These are phyloP conservation scores for Caenorhabditis sp. DNA, from an alignment of 2,888 invertebrate genomes.

Conservation along the genomic window DNA sequence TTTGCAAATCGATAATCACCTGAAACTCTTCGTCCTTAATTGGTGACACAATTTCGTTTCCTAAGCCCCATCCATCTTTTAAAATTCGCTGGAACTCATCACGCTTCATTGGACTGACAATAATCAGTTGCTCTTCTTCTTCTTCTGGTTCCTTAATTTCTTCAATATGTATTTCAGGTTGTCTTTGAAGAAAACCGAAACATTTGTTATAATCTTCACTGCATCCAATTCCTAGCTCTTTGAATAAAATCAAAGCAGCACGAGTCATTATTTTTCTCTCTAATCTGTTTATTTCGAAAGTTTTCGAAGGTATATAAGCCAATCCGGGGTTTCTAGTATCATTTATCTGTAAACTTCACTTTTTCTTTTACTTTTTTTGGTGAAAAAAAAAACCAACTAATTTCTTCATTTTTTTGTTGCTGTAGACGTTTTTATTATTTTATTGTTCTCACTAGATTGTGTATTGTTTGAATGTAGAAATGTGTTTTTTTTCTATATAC, in stretches of 20 bases:
- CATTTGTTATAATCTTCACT: constrained; percentile 2
- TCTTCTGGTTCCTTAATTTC: background rate
- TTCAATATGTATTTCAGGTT: background rate
- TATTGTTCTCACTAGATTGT: background rate
- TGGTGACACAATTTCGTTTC: background rate
- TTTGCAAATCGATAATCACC: background rate
- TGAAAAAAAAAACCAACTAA: too few relatives aligned
- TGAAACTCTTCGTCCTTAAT: constrained; percentile 1
- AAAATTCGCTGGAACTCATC: constrained; percentile 24
- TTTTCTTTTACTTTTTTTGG: too few relatives aligned
- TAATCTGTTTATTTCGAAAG: constrained; percentile 4
- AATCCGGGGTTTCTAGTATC: background rate
- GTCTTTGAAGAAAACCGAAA: background rate
- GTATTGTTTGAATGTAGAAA: too few relatives aligned
- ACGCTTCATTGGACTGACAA: constrained; percentile 16
- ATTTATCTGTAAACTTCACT: too few relatives aligned
- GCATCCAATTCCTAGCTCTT: background rate
- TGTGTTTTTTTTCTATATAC: too few relatives aligned
- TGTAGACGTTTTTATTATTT: background rate
- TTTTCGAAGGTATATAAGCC: background rate
- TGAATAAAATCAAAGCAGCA: constrained; percentile 11
- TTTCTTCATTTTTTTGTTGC: background rate
- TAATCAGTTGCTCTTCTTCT: background rate
- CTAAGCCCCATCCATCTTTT: constrained; percentile 12
- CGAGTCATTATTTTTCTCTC: constrained; percentile 13